These are phyloP conservation scores for Trematomus loennbergii DNA, from an alignment of 2,113 vertebrate species.

Conservation along the genomic window DNA sequence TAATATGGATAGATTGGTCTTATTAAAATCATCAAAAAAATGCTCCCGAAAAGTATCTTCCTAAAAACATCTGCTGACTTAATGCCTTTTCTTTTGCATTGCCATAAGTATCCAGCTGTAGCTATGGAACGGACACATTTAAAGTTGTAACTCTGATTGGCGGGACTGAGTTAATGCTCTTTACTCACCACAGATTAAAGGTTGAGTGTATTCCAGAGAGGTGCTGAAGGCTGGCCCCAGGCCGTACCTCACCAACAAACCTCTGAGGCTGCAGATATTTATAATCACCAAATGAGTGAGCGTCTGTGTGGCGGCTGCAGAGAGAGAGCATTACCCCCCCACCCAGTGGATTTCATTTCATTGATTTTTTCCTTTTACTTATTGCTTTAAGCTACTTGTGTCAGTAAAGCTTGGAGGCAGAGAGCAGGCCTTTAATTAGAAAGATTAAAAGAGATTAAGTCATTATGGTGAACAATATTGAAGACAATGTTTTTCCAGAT, in stretches of 20 bases:
- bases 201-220: background rate
- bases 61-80: background rate
- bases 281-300: conserved; percentile 20
- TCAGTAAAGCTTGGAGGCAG: background rate
- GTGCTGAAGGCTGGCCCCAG: background rate
- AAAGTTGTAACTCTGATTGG: background rate
- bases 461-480: background rate
- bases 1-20: background rate
- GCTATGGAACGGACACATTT: background rate
- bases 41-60: no score
- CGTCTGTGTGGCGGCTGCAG: background rate
- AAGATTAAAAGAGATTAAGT: background rate
- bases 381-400: conserved; percentile 7
- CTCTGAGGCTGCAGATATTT: conserved; percentile 30
- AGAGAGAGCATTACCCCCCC: background rate
- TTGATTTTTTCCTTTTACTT: conserved; percentile 15
- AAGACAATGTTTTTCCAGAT: background rate
- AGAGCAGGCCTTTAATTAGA: background rate
- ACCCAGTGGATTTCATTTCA: background rate
- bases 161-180: background rate
- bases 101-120: background rate
- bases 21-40: no score
- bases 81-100: background rate
- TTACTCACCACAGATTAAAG: background rate
- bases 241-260: background rate